Evolutionary conservation across 2,888 invertebrate genomes (phyloP).

Genomic region (Noctua comes): DNA sequence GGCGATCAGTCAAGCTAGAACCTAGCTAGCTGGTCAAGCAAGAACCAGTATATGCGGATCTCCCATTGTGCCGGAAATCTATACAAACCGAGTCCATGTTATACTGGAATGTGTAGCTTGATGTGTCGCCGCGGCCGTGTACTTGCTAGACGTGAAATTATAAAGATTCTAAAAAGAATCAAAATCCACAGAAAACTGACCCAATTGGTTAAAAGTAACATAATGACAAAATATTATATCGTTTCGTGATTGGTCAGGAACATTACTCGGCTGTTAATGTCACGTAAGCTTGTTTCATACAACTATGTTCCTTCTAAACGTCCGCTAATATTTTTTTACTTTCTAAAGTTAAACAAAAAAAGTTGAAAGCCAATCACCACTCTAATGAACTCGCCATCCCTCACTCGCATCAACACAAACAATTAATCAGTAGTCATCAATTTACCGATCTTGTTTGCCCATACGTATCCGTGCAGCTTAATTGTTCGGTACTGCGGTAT

Average conservation of each 20-base stretch:
- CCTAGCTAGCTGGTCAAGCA: no score
- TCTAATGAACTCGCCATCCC: conserved; percentile 49
- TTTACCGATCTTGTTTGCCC: conserved; percentile 61
- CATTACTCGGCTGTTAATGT: neutral
- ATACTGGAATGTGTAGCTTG: no score
- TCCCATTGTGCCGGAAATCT: no score
- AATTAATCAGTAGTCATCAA: conserved; percentile 66
- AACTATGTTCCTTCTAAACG: neutral
- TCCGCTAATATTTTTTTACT: neutral
- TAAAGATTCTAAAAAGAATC: neutral
- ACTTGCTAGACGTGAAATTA: no score
- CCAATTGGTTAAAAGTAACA: neutral
- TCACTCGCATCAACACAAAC: conserved; percentile 61
- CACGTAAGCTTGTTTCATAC: conserved; percentile 1
- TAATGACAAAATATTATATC: neutral
- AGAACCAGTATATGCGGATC: no score
- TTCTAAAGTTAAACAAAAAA: conserved; percentile 42
- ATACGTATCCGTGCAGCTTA: conserved; percentile 61
- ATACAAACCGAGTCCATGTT: no score
- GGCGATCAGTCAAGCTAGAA: no score
- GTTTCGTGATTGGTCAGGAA: neutral
- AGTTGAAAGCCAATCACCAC: conserved; percentile 23
- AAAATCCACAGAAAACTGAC: neutral
- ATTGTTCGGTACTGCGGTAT: conserved; percentile 54
- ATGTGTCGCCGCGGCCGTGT: no score